These are phyloP conservation scores for Himalopsyche kuldschensis DNA, from an alignment of 2,888 invertebrate species.

Conservation along the genomic window DNA sequence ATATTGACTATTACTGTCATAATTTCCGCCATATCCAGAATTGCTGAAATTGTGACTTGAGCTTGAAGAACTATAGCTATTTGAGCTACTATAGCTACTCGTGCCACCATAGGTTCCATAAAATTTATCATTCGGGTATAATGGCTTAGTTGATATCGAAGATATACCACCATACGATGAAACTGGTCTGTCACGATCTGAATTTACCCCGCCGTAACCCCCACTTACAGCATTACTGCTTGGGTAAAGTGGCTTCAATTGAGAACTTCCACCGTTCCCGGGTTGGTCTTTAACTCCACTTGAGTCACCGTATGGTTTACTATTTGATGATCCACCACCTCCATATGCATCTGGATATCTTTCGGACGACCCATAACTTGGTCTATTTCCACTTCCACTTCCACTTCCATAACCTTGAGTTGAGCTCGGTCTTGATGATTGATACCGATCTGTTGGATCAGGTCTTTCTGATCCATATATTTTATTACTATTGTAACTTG, in stretches of 20 bases:
- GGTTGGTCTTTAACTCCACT: neutral
- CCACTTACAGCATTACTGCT: neutral
- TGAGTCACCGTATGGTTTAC: neutral
- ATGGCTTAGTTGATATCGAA: neutral
- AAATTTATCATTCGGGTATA: neutral
- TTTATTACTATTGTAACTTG: neutral
- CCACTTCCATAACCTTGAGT: neutral
- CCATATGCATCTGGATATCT: neutral
- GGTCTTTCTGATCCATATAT: neutral
- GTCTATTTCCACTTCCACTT: neutral
- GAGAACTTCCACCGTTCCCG: neutral
- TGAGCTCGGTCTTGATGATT: neutral
- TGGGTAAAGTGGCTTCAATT: neutral
- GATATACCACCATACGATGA: neutral
- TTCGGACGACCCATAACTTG: neutral
- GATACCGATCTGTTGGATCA: neutral
- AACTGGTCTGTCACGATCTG: neutral
- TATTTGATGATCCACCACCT: neutral
- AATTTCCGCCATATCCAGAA: constrained; percentile 1
- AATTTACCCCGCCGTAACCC: constrained; percentile 2
- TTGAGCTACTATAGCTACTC: neutral
- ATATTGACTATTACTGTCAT: neutral
- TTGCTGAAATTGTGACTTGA: neutral
- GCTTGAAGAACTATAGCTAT: neutral
- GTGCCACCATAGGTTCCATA: neutral